Evolutionary conservation across 2,113 vertebrate species (phyloP).

Genomic region (Dendropsophus ebraccatus): DNA sequence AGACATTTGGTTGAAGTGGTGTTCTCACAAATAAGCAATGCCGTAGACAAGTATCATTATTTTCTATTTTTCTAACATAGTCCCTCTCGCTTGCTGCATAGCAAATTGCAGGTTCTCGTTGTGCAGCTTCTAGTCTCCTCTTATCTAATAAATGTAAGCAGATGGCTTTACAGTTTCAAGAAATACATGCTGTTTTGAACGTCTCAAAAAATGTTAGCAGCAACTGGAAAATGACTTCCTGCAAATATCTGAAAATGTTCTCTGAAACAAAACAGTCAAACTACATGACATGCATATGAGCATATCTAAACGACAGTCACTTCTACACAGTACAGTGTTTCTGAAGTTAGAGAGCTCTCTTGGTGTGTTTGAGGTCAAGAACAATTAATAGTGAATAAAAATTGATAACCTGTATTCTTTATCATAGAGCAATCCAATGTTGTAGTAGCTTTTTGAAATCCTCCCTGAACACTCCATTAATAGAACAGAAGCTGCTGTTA

Average conservation of each 20-base stretch:
- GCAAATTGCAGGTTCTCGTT: not conserved
- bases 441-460: not conserved
- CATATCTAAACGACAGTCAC: not conserved
- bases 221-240: conserved; percentile 16
- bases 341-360: not conserved
- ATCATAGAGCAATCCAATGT: too few species aligned
- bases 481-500: not conserved
- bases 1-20: not conserved
- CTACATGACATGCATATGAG: not conserved
- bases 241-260: conserved; percentile 2
- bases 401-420: too few species aligned
- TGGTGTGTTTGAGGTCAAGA: too few species aligned
- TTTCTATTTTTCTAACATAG: not conserved
- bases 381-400: too few species aligned
- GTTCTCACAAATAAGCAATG: not conserved
- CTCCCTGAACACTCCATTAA: not conserved
- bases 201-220: not conserved
- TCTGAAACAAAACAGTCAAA: not conserved
- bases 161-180: conserved; percentile 19
- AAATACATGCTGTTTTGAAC: not conserved
- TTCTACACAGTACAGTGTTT: not conserved
- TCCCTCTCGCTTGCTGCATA: conserved; percentile 1
- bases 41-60: not conserved
- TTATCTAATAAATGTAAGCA: conserved; percentile 8
- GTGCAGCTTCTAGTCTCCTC: not conserved